Evolutionary conservation across 2,797 vertebrate genomes (phyloP).

Genomic region (Alfaro cultratus): DNA sequence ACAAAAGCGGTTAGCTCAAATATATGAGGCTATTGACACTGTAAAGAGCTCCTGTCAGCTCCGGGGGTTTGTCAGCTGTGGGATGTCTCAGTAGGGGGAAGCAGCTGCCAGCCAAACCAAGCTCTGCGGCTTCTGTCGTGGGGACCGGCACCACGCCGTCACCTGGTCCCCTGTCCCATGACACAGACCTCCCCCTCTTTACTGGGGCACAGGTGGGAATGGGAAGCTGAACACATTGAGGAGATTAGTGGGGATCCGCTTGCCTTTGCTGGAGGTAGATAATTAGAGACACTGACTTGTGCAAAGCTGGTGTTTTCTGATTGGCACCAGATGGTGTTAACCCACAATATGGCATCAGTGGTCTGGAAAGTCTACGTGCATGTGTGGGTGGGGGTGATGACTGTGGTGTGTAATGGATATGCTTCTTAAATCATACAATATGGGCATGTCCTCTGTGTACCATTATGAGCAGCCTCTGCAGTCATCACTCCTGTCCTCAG

Average conservation of each 20-base stretch:
- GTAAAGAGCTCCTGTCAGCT: constrained; percentile 82
- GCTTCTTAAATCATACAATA: constrained; percentile 79
- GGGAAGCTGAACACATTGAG: constrained; percentile 84
- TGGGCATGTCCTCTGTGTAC: constrained; percentile 72
- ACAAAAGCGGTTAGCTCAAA: constrained; percentile 87
- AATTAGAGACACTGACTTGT: constrained; percentile 83
- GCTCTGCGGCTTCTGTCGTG: constrained; percentile 72
- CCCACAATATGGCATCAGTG: constrained; percentile 68
- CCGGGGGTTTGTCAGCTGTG: constrained; percentile 83
- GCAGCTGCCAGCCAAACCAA: constrained; percentile 83
- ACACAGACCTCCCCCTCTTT: constrained; percentile 69
- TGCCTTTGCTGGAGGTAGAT: constrained; percentile 79
- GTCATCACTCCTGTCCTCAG: constrained; percentile 61
- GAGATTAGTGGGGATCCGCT: constrained; percentile 80
- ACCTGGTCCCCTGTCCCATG: constrained; percentile 80
- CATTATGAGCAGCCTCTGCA: constrained; percentile 66
- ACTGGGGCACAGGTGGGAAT: constrained; percentile 83
- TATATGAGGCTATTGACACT: constrained; percentile 87
- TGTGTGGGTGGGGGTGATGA: constrained; percentile 43
- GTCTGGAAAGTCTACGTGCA: constrained; percentile 42
- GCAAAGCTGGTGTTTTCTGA: constrained; percentile 86
- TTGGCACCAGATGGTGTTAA: constrained; percentile 83
- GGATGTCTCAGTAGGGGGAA: constrained; percentile 82
- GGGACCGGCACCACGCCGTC: constrained; percentile 62
- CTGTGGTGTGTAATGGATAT: constrained; percentile 73